Percentiles rank a stretch among this genome's conserved stretches.
Conservation (phyloP, 37 sponge, comb jelly and placozoan species). For the Mnemiopsis leidyi region DNA sequence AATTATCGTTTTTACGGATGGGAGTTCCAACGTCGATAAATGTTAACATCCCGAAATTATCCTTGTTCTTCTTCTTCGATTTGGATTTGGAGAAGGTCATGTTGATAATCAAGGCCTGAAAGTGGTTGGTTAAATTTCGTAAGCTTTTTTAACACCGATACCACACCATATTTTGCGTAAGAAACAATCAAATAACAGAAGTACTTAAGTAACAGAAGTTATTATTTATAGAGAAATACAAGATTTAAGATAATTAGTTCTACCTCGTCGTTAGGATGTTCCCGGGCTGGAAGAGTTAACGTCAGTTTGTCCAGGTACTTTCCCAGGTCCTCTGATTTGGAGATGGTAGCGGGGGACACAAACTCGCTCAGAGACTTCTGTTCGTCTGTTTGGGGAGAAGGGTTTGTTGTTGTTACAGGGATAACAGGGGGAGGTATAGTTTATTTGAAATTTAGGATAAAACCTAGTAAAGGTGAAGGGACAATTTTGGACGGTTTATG, state of each 20-base stretch:
- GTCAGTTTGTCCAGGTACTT: constrained; percentile 63
- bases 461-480: too few species aligned
- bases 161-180: too few species aligned
- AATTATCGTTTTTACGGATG: constrained; percentile 26
- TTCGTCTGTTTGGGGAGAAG: constrained; percentile 5
- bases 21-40: constrained; percentile 58
- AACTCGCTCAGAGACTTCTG: constrained; percentile 46
- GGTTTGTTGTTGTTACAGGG: too few species aligned
- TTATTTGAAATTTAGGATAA: too few species aligned
- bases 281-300: constrained; percentile 42
- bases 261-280: constrained; percentile 65
- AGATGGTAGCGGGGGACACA: constrained; percentile 3
- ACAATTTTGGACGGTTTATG: too few species aligned
- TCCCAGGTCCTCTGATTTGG: constrained; percentile 44
- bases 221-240: too few species aligned
- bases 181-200: too few species aligned
- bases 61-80: constrained; percentile 63
- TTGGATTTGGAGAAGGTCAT: constrained; percentile 61
- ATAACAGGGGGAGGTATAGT: too few species aligned
- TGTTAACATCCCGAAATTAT: constrained; percentile 57
- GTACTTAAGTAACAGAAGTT: too few species aligned
- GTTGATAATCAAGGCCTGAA: constrained; percentile 51
- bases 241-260: too few species aligned
- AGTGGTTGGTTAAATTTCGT: too few species aligned
- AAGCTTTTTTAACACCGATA: too few species aligned